phyloP scores from a whole-genome alignment of 2,888 invertebrate genomes.

The Galerucella nymphaeae region DNA sequence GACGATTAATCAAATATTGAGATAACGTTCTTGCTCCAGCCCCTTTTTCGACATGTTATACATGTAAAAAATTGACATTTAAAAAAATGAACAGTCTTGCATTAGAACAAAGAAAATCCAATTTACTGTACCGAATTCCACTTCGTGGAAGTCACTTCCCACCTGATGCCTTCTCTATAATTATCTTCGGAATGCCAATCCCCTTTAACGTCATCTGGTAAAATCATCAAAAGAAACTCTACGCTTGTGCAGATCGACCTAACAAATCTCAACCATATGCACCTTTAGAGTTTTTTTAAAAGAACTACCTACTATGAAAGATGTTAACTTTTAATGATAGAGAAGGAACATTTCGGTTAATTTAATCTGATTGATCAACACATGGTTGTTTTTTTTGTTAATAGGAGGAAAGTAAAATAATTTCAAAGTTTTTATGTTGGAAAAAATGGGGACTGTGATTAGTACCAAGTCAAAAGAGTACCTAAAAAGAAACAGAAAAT shows the following conservation, averaged over 20 bases:
- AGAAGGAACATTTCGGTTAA: not conserved
- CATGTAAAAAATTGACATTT: conserved; percentile 12
- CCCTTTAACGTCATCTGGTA: conserved; percentile 20
- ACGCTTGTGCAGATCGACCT: conserved; percentile 9
- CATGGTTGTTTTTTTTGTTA: not conserved
- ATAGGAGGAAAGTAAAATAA: too few species aligned
- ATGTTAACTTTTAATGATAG: conserved; percentile 12
- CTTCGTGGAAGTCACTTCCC: conserved; percentile 4
- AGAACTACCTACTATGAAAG: conserved; percentile 16
- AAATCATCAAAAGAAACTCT: conserved; percentile 17
- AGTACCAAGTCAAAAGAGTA: too few species aligned
- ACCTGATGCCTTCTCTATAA: conserved; percentile 28
- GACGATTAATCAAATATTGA: not conserved
- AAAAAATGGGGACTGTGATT: too few species aligned
- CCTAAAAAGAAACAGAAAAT: too few species aligned
- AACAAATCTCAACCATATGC: conserved; percentile 16
- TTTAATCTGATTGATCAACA: conserved; percentile 11
- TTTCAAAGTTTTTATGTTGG: too few species aligned
- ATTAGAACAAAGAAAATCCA: conserved; percentile 29
- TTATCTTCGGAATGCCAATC: conserved; percentile 24
- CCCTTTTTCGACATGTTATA: not conserved
- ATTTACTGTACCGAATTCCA: conserved; percentile 30
- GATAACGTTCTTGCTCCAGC: not conserved
- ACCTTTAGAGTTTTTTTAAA: conserved; percentile 2
- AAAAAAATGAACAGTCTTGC: not conserved